phyloP scores from a whole-genome alignment of 2,113 vertebrate species.

The Pachypanchax playfairii region DNA sequence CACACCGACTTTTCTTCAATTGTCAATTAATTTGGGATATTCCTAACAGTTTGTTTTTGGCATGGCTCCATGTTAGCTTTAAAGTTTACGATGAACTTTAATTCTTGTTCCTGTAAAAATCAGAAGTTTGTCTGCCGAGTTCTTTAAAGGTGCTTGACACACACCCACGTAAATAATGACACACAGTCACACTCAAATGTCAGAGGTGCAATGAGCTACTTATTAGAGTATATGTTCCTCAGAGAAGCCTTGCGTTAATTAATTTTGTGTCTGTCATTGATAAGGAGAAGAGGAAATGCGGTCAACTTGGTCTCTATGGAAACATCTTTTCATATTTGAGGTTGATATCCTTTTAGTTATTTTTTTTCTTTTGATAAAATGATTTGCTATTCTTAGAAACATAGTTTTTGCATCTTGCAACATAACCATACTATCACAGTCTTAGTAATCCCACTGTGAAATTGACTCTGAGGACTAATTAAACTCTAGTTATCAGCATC shows the following conservation, averaged over 20 bases:
- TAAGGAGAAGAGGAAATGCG: slow-evolving; percentile 39
- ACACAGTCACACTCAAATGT: slow-evolving; percentile 55
- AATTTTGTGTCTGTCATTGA: slow-evolving; percentile 64
- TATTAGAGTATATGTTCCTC: slow-evolving; percentile 73
- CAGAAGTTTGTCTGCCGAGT: slow-evolving; percentile 29
- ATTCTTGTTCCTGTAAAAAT: slow-evolving; percentile 30
- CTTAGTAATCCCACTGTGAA: slow-evolving; percentile 12
- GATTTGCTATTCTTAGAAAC: neutral
- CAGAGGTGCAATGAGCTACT: slow-evolving; percentile 71
- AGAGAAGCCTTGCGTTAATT: slow-evolving; percentile 74
- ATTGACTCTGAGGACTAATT: slow-evolving; percentile 17
- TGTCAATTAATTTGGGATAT: neutral
- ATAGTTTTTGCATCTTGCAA: neutral
- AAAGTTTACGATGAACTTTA: slow-evolving; percentile 31
- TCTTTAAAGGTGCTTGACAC: slow-evolving; percentile 31
- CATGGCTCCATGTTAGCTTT: slow-evolving; percentile 10
- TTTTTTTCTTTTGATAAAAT: slow-evolving; percentile 1
- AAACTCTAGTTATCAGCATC: slow-evolving; percentile 16
- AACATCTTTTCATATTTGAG: slow-evolving; percentile 36
- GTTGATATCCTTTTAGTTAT: slow-evolving; percentile 4
- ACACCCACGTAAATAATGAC: slow-evolving; percentile 33
- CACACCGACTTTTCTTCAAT: neutral
- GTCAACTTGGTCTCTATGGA: slow-evolving; percentile 59
- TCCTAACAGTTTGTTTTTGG: neutral
- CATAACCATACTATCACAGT: slow-evolving; percentile 4